Percentiles rank a stretch among this genome's conserved stretches.
phyloP scores from a whole-genome alignment of 2,797 vertebrate species.

The Epinephelus coioides region DNA sequence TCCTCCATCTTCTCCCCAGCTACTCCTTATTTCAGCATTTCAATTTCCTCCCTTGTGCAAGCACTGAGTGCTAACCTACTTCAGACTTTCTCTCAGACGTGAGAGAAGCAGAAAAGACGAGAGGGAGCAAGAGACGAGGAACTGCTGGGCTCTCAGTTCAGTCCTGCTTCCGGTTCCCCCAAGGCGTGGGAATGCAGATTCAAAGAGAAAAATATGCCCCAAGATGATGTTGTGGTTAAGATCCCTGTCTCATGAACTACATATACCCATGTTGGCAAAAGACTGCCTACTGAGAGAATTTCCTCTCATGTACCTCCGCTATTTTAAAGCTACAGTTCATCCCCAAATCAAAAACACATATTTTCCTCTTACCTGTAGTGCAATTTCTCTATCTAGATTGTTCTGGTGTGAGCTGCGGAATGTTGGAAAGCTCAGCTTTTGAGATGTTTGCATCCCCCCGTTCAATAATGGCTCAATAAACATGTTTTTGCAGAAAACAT shows the following conservation, averaged over 20 bases:
- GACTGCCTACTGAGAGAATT: conserved; percentile 14
- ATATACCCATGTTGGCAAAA: conserved; percentile 22
- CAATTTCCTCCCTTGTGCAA: conserved; percentile 81
- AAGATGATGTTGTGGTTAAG: conserved; percentile 46
- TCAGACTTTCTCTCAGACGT: conserved; percentile 69
- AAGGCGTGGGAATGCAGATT: conserved; percentile 55
- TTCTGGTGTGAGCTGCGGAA: too few species aligned
- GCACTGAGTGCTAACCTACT: conserved; percentile 76
- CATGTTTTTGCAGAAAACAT: too few species aligned
- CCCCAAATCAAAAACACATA: too few species aligned
- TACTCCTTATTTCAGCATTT: conserved; percentile 83
- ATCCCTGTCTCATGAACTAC: conserved; percentile 41
- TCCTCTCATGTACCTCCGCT: conserved; percentile 17
- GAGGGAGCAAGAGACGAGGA: conserved; percentile 35
- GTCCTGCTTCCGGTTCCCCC: conserved; percentile 54
- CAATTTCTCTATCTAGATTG: too few species aligned
- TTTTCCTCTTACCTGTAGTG: too few species aligned
- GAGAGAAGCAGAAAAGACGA: conserved; percentile 27
- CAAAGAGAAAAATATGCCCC: conserved; percentile 37
- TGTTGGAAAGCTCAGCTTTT: too few species aligned
- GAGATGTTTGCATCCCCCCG: too few species aligned
- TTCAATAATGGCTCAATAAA: too few species aligned
- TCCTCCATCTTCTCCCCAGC: conserved; percentile 80
- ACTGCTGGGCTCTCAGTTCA: conserved; percentile 30
- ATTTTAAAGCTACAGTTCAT: conserved; percentile 8